Evolutionary conservation across 2,797 vertebrate genomes (phyloP), one percentile per base, ranked within the genome.

Genomic region (Thaleichthys pacificus): DNA sequence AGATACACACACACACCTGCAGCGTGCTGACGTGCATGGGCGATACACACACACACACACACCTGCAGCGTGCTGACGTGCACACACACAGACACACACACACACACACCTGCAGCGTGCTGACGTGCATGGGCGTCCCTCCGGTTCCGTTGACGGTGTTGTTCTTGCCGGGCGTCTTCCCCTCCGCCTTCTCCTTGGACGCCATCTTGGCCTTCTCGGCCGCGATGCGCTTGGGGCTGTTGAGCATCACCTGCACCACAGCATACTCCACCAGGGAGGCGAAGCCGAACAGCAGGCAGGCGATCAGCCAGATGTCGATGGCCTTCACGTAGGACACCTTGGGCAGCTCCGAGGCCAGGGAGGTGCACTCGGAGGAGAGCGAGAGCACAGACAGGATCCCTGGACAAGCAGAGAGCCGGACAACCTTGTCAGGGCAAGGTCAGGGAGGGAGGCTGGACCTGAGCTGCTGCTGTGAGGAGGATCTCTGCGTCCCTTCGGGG

Each of bases 321-420:
- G 98, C 98, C 92, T 99, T 99, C 81, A 99, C 98, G 0, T 99
- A 99, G 71, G 97, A 99, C 73, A 99, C 98, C 88, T 99, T 99
- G 76, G 98, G 98, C 73, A 99, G 92, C 86, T 99, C 97, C 0
- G 96, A 95, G 0, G 98, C 97, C 84, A 99, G 91, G 15, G 96
- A 97, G 4, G 96, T 98, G 86, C 97, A 98, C 92, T 99, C 98
- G 0, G 98, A 99, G 61, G 97, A 98, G 90, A 99, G 94, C 26
- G 95, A 99, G 84, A 99, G 96, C 71, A 99, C 98, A 0, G 97
- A 99, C 86, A 99, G 96, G 86, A 99, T 99, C 72, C 98, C 98
- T 99, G 68, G 66, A 5, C 30, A 64, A 22, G 28, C 9, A 67
- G 47, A 65, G 6, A 22, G 26, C 26, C 28, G 4, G 24, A 35